Percentiles rank a stretch among this genome's conserved stretches.
Evolutionary conservation across 2,888 invertebrate species (phyloP).

Genomic region (Spodoptera exigua): DNA sequence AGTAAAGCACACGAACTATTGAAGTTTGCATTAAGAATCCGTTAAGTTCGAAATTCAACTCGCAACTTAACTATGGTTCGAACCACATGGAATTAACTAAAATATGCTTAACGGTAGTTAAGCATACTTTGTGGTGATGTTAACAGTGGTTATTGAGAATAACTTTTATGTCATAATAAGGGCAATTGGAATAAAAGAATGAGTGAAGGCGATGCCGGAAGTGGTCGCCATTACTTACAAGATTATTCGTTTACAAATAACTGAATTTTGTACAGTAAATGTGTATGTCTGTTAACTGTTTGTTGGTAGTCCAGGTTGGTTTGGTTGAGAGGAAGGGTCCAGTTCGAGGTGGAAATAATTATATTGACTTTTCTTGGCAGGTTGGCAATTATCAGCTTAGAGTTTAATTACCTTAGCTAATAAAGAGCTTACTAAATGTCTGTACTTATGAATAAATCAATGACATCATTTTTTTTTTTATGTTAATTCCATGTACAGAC

Average conservation of each 20-base stretch:
- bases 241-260: conserved; percentile 35
- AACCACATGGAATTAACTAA: conserved; percentile 57
- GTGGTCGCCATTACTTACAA: conserved; percentile 59
- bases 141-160: conserved; percentile 70
- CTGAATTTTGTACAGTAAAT: conserved; percentile 57
- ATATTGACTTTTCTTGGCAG: too few species aligned
- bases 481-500: too few species aligned
- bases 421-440: too few species aligned
- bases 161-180: conserved; percentile 80
- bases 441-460: too few species aligned
- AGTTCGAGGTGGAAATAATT: too few species aligned
- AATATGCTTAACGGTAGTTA: conserved; percentile 66
- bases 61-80: conserved; percentile 14
- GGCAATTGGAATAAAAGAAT: conserved; percentile 69
- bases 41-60: conserved; percentile 11
- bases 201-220: conserved; percentile 61
- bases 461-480: too few species aligned
- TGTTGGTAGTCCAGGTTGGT: too few species aligned
- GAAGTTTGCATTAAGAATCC: not conserved
- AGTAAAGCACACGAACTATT: not conserved
- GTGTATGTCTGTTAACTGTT: too few species aligned
- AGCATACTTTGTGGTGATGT: conserved; percentile 69
- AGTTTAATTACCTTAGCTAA: too few species aligned
- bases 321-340: too few species aligned
- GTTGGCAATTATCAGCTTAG: too few species aligned